phyloP scores from a whole-genome alignment of 2,797 vertebrate genomes.

The Arremon brunneinucha region DNA sequence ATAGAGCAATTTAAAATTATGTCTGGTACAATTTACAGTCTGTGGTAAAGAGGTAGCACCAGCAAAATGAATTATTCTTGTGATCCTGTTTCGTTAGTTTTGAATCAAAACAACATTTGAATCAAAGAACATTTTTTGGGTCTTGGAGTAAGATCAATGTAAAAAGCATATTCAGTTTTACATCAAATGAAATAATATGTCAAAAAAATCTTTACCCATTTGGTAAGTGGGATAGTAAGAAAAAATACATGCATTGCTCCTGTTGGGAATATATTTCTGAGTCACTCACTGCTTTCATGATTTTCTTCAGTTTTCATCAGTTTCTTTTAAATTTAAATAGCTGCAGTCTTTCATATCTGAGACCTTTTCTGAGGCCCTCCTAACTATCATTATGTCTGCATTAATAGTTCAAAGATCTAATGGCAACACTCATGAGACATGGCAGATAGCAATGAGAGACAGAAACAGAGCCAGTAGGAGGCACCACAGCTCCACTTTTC shows the following conservation, averaged over 20 bases:
- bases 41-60: neutral
- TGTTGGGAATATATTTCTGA: neutral
- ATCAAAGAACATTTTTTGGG: neutral
- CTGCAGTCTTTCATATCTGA: neutral
- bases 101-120: neutral
- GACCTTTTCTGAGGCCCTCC: neutral
- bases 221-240: neutral
- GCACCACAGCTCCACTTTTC: slow-evolving; percentile 30
- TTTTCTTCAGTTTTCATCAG: neutral
- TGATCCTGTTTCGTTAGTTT: neutral
- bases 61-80: neutral
- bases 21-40: neutral
- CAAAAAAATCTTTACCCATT: neutral
- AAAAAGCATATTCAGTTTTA: neutral
- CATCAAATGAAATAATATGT: neutral
- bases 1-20: neutral
- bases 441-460: neutral
- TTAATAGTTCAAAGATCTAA: neutral
- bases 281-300: neutral
- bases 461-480: slow-evolving; percentile 18
- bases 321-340: slow-evolving; percentile 2
- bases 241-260: neutral
- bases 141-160: neutral
- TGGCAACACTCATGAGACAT: neutral
- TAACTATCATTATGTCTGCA: neutral